Percentiles rank a stretch among this genome's conserved stretches.
Conservation (phyloP, 2,113 vertebrate genomes). For the Paradoxurus hermaphroditus region DNA sequence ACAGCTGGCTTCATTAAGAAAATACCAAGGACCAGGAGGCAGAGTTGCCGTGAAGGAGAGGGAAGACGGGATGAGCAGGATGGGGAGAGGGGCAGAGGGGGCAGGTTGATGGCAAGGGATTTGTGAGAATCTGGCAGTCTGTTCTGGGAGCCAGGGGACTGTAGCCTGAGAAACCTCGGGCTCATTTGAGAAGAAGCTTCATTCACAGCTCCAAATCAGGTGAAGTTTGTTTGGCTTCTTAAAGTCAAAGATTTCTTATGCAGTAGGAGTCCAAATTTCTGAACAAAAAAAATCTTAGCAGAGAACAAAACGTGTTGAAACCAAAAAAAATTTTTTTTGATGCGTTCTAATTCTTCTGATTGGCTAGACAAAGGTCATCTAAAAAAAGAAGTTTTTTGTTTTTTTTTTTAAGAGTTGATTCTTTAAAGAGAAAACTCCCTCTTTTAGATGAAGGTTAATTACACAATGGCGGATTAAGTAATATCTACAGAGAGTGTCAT, state of each 20-base stretch:
- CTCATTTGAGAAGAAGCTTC: constrained; percentile 18
- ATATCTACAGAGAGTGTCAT: background rate
- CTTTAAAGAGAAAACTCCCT: constrained; percentile 12
- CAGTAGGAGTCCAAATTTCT: background rate
- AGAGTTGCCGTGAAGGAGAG: background rate
- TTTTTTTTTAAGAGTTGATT: background rate
- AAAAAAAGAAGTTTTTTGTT: background rate
- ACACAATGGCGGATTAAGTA: background rate
- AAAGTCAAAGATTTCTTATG: background rate
- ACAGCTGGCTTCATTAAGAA: background rate
- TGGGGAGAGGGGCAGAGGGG: background rate
- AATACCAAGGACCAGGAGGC: background rate
- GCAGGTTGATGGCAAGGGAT: background rate
- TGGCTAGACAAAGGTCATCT: background rate
- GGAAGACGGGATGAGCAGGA: background rate
- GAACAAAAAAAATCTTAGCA: constrained; percentile 13
- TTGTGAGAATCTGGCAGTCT: background rate
- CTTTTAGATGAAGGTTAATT: background rate
- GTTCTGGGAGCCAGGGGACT: background rate
- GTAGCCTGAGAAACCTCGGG: background rate
- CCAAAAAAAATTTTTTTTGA: background rate
- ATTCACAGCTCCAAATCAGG: background rate
- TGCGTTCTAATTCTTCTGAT: constrained; percentile 24
- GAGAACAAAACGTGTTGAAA: background rate
- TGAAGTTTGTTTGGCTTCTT: background rate